A percentile compares a stretch with the other conserved stretches of the same genome.
Evolutionary conservation across 1,140 invertebrate species (phyloP).

Genomic region (Solenopsis fugax): DNA sequence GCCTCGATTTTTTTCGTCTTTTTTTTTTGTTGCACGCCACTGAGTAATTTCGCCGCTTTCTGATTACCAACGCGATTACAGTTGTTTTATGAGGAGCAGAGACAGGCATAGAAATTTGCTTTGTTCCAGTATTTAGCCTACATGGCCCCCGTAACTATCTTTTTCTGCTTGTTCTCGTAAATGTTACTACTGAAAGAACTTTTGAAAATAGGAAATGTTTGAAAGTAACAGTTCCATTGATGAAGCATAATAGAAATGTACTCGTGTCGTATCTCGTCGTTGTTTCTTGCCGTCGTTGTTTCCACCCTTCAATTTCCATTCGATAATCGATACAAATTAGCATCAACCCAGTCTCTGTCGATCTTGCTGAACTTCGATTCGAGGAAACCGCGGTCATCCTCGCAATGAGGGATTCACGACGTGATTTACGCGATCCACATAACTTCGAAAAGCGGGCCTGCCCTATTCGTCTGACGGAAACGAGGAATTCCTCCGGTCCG

Average conservation of each 20-base stretch:
- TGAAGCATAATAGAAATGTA: not conserved
- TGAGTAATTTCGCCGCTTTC: not conserved
- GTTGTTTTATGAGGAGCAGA: not conserved
- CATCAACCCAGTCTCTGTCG: not conserved
- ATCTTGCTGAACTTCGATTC: not conserved
- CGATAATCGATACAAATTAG: not conserved
- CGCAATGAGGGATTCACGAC: not conserved
- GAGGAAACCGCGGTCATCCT: not conserved
- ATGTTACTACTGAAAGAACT: not conserved
- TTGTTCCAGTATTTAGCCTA: not conserved
- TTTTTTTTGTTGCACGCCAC: not conserved
- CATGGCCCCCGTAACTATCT: not conserved
- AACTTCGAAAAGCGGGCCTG: slow-evolving; percentile 17
- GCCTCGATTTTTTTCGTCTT: not conserved
- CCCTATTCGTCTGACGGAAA: slow-evolving; percentile 14
- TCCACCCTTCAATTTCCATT: not conserved
- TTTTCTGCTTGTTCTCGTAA: not conserved
- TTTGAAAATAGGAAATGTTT: not conserved
- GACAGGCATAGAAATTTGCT: not conserved
- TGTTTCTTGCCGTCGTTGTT: too few species aligned
- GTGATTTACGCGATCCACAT: slow-evolving; percentile 41
- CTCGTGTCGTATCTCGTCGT: not conserved
- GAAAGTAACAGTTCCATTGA: not conserved
- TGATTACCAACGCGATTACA: slow-evolving; percentile 27
- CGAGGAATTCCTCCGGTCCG: slow-evolving; percentile 27